Conservation (phyloP, 2,888 invertebrate genomes). For the Ichneumoninae sp. region DNA sequence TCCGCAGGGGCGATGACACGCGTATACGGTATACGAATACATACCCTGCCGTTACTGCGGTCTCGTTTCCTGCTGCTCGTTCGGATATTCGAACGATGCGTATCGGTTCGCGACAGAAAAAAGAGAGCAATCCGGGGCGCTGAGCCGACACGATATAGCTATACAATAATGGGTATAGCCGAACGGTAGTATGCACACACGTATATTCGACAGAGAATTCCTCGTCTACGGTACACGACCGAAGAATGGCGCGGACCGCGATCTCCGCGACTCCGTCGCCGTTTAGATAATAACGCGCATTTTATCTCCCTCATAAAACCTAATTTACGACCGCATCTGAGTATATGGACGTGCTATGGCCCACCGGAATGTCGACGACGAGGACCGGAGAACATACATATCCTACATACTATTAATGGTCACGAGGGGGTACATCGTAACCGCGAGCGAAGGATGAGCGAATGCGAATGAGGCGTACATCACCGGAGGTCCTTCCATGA, state of each 20-base stretch:
- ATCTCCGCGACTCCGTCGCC: conserved; percentile 82
- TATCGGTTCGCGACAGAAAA: conserved; percentile 48
- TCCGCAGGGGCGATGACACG: conserved; percentile 60
- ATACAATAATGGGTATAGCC: conserved; percentile 26
- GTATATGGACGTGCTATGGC: conserved; percentile 81
- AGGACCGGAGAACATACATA: conserved; percentile 56
- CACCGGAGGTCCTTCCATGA: conserved; percentile 18
- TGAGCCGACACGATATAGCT: conserved; percentile 52
- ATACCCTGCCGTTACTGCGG: conserved; percentile 40
- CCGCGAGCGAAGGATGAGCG: conserved; percentile 19
- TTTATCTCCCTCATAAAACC: conserved; percentile 84
- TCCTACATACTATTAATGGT: conserved; percentile 53
- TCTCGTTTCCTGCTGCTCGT: conserved; percentile 62
- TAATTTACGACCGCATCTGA: conserved; percentile 83
- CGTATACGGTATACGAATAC: conserved; percentile 25
- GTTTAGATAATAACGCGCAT: conserved; percentile 84
- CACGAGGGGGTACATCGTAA: conserved; percentile 43
- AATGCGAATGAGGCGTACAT: conserved; percentile 50
- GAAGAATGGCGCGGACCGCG: conserved; percentile 79
- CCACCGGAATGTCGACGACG: conserved; percentile 77
- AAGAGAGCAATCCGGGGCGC: conserved; percentile 55
- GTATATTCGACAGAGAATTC: conserved; percentile 60
- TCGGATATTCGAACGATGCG: conserved; percentile 58
- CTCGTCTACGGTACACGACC: conserved; percentile 67
- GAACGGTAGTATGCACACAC: conserved; percentile 10